phyloP scores from a whole-genome alignment of 2,113 vertebrate species.

The Erythrocercus mccallii region DNA sequence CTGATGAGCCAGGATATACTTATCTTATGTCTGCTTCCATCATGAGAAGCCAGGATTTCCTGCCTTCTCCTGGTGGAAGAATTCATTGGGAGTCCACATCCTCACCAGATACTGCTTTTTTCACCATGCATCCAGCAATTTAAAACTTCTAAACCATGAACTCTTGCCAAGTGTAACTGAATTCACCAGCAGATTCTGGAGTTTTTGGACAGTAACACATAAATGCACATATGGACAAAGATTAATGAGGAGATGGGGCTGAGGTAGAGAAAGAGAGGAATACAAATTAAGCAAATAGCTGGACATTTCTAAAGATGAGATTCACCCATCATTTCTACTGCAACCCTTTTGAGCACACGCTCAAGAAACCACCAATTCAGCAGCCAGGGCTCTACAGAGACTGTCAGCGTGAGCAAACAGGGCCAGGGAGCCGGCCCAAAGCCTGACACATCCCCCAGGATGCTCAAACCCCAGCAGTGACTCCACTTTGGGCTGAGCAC shows the following conservation, averaged over 20 bases:
- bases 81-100: background rate
- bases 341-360: accelerated
- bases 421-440: background rate
- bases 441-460: background rate
- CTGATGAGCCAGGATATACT: background rate
- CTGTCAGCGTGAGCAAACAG: background rate
- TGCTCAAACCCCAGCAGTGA: background rate
- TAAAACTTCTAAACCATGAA: background rate
- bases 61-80: background rate
- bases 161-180: background rate
- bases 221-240: background rate
- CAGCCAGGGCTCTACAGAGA: background rate
- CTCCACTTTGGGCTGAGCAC: background rate
- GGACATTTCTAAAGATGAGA: background rate
- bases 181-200: background rate
- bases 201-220: background rate
- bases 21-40: background rate
- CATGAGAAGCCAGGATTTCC: background rate
- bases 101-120: background rate
- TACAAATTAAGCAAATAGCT: background rate
- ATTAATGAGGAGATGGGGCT: background rate
- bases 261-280: background rate
- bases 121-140: background rate
- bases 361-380: background rate
- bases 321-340: background rate